These are phyloP conservation scores for Apotomis capreana DNA, from an alignment of 2,888 invertebrate species.

Conservation along the genomic window DNA sequence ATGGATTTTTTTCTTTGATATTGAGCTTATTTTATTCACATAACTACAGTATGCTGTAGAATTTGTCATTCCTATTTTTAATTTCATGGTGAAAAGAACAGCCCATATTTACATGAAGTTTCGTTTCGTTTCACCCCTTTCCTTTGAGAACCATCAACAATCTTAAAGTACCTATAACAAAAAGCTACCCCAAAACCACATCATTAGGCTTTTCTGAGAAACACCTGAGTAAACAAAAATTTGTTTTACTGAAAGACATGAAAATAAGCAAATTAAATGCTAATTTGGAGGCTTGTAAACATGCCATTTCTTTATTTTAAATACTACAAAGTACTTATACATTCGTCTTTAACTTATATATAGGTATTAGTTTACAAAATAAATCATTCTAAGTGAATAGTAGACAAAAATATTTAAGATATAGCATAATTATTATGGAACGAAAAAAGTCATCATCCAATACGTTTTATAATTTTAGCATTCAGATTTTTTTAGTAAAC, in stretches of 20 bases:
- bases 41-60: too few species aligned
- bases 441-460: too few species aligned
- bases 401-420: too few species aligned
- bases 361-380: too few species aligned
- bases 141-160: slow-evolving; percentile 51
- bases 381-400: too few species aligned
- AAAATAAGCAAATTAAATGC: slow-evolving; percentile 4
- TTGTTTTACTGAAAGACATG: slow-evolving; percentile 2
- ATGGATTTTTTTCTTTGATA: too few species aligned
- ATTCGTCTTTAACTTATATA: too few species aligned
- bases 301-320: background rate
- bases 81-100: slow-evolving; percentile 3
- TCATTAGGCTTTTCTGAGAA: slow-evolving; percentile 56
- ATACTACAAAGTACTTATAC: too few species aligned
- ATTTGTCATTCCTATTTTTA: background rate
- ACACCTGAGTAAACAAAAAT: slow-evolving; percentile 35
- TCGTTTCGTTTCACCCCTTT: slow-evolving; percentile 46
- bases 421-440: too few species aligned
- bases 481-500: too few species aligned
- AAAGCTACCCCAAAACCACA: slow-evolving; percentile 57
- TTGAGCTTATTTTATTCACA: too few species aligned
- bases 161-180: slow-evolving; percentile 58
- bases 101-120: slow-evolving; percentile 30
- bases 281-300: background rate
- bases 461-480: too few species aligned